Base-by-base conservation (phyloP, 2,888 invertebrate genomes). In the Smittia aterrima region DNA sequence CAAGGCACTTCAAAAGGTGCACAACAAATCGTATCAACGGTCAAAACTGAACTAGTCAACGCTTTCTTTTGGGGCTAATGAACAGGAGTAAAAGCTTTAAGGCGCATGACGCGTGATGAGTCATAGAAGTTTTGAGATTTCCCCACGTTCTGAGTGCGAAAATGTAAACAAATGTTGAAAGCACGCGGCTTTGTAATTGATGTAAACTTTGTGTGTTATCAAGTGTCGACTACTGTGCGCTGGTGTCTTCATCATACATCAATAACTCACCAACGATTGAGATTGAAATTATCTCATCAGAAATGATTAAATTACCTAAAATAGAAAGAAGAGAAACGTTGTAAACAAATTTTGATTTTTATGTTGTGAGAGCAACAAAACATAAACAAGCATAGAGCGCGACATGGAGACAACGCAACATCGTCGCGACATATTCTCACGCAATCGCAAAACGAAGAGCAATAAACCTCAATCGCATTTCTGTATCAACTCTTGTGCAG, bases 41-140 rank as follows among this genome's bases (percentile, higher is more conserved):
- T 20, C 62, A 38, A 62, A 40, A 72, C 72, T 62, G 62, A 22
- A 58, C 18, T 20, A 22, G 22, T 11, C 20, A 58, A 58, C 58
- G 58, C 9, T 18, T 58, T 47, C n/a, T 24, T 72, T 72, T 72
- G 58, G 32, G 40, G 38, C 32, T 18, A 58, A 38, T 62, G 72
- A 47, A 58, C 62, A 72, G 62, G 62, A 71, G 54, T 25, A 72
- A 72, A 20, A 22, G 16, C 40, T 6, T 3, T 1, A 13, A 2
- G 18, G 72, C 72, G 72, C 72, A 72, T 72, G 72, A 22, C 47
- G n/a, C n/a, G 13, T 71, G 72, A 72, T 72, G 72, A 72, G 38
- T 72, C 72, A 72, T 72, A 9, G 62, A 24, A 22, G 4, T 62
- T 62, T 40, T 41, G 24, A 47, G 20, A 68, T 72, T 72, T 38